Base-by-base conservation (phyloP, 2,797 vertebrate species). In the Falco novaeseelandiae region DNA sequence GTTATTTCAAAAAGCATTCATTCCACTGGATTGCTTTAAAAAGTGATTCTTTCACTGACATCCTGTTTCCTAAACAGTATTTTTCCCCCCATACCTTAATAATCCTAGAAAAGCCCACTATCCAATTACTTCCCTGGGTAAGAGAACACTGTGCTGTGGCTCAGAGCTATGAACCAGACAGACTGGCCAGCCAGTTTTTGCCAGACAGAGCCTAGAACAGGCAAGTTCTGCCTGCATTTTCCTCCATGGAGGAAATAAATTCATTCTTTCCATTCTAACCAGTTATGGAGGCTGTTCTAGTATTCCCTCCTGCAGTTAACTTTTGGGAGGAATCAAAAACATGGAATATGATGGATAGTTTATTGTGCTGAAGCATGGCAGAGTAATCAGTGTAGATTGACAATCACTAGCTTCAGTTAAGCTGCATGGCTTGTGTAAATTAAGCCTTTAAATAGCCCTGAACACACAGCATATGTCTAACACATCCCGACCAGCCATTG, bases 391-490 rank as follows among this genome's bases (percentile, higher is more conserved):
- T 12, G 8, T 12, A 78, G 42, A 51, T 58, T 38, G 30, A 49
- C 49, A 52, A 88, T 48, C n/a, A 32, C 30, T 34, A 76, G 51
- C 38, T 94, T 87, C 67, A 44, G 32, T 62, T 91, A 49, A 71
- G 77, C 36, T 79, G 52, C 54, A 25, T 3, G 27, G 36, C 42
- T 93, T 11, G 14, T 16, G n/a, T 26, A 83, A 90, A 90, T 83
- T 66, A 94, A 81, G 87, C 90, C 51, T 92, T 91, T 89, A 89
- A 81, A 83, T 36, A 57, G 44, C 48, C 51, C 73, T 67, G 42
- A 63, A 96, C 66, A 76, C 29, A 14, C 61, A 91, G 93, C 79
- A 77, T 48, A 93, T 76, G 85, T 42, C 23, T 70, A 89, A 93
- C 12, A 25, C 32, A 77, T 63, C 87, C 69, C 90, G 92, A 92